Percentiles rank a stretch among this genome's conserved stretches.
Evolutionary conservation across 2,888 invertebrate genomes (phyloP).

Genomic region (Camponotus fellah): DNA sequence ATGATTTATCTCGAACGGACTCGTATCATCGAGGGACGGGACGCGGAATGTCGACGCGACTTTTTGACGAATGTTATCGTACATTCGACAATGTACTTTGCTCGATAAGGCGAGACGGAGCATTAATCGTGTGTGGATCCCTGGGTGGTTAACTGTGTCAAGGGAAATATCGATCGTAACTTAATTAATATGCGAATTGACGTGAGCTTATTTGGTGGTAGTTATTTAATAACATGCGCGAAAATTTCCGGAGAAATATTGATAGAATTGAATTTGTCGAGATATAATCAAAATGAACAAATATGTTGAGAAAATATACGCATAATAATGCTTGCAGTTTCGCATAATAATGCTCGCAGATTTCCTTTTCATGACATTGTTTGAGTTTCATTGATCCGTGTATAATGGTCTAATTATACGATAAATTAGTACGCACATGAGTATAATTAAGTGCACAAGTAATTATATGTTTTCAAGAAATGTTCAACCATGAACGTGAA

Average conservation of each 20-base stretch:
- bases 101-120: background rate
- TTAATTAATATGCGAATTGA: conserved; percentile 27
- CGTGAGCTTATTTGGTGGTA: background rate
- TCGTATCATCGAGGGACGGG: conserved; percentile 46
- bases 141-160: conserved; percentile 12
- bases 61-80: conserved; percentile 52
- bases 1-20: conserved; percentile 52
- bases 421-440: background rate
- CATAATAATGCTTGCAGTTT: background rate
- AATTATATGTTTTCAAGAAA: background rate
- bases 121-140: conserved; percentile 41
- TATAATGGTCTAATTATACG: background rate
- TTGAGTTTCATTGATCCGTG: background rate
- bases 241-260: background rate
- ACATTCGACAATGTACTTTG: conserved; percentile 43
- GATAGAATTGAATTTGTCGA: conserved; percentile 11
- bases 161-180: conserved; percentile 33
- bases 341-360: background rate
- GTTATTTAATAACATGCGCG: background rate
- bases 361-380: background rate
- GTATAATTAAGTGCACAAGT: background rate
- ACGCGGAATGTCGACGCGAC: conserved; percentile 35
- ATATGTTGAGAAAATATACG: background rate
- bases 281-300: background rate
- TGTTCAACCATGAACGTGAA: background rate